phyloP scores from a whole-genome alignment of 37 sponge, comb jelly and placozoan species.

The Aplysina aerophoba region DNA sequence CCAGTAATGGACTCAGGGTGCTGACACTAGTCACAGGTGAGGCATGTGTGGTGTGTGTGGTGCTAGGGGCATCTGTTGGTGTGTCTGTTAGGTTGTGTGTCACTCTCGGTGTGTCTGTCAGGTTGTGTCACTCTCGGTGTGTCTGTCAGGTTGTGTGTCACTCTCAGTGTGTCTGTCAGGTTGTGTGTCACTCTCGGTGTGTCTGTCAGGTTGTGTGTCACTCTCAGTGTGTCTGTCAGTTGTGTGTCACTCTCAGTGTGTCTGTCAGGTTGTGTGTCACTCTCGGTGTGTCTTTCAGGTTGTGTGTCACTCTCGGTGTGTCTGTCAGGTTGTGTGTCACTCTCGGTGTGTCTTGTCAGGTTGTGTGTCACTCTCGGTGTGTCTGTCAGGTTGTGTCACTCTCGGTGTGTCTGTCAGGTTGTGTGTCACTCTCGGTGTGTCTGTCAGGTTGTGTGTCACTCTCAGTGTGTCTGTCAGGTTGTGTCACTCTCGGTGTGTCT shows the following conservation, averaged over 20 bases:
- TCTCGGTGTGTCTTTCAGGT: conserved; percentile 1
- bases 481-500: conserved; percentile 1
- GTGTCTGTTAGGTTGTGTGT: neutral
- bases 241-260: conserved; percentile 4
- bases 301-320: too few species aligned
- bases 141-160: neutral
- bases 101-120: neutral
- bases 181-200: neutral
- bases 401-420: too few species aligned
- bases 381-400: too few species aligned
- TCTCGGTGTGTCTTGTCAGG: neutral
- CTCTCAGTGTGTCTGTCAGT: neutral
- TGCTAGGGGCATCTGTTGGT: neutral
- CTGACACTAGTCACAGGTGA: conserved; percentile 2
- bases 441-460: neutral
- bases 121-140: too few species aligned
- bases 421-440: neutral
- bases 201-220: neutral
- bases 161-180: neutral
- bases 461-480: neutral
- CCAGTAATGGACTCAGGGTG: neutral
- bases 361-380: neutral
- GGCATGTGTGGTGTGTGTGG: neutral
- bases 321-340: neutral
- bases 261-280: neutral